Evolutionary conservation across 2,113 vertebrate genomes (phyloP), one percentile per base, ranked within the genome.

Genomic region (Donacobius atricapilla): DNA sequence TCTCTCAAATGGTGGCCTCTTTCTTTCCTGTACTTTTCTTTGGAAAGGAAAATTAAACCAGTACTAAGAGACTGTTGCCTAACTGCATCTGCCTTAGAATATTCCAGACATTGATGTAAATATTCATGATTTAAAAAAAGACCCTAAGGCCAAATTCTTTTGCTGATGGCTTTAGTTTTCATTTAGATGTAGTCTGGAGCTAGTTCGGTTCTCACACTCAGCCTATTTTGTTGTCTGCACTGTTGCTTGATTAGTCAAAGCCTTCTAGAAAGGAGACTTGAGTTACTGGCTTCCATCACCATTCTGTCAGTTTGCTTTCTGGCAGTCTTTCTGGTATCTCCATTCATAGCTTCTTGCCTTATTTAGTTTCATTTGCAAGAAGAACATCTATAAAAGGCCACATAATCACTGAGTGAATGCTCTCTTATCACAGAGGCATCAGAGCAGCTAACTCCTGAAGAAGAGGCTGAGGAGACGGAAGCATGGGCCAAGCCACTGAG

Each of bases 401-500:
- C 7, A 13, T 18, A 51, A n/a, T 86, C 56, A 60, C 85, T 28
- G 72, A 39, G 35, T 14, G 44, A 61, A 56, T 44, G 57, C n/a
- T 73, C 63, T 90, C 51, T 75, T 94, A 64, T 8, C 33, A 3
- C 93, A 99, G 99, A 99, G 92, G 92, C 98, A 79, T 98, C 98
- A 24, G 99, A 99, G 51, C 98, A 98, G 57, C 63, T 98, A 30
- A 94, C 97, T 87, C 93, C 95, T 70, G 99, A 99, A 89, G 99
- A 99, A 82, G 99, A 98, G 19, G 96, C 98, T 85, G 98, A 98
- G 84, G 99, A 99, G 95, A 98, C 98, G 4, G 99, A 99, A 94
- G 97, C 98, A 7, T 99, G 99, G 99, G 99, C 99, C 51, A 99
- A 99, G 87, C 98, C 99, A 1, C 97, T 99, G 15, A 97, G 97